These are phyloP conservation scores for Noctua pronuba DNA, from an alignment of 2,888 invertebrate genomes.

Conservation along the genomic window DNA sequence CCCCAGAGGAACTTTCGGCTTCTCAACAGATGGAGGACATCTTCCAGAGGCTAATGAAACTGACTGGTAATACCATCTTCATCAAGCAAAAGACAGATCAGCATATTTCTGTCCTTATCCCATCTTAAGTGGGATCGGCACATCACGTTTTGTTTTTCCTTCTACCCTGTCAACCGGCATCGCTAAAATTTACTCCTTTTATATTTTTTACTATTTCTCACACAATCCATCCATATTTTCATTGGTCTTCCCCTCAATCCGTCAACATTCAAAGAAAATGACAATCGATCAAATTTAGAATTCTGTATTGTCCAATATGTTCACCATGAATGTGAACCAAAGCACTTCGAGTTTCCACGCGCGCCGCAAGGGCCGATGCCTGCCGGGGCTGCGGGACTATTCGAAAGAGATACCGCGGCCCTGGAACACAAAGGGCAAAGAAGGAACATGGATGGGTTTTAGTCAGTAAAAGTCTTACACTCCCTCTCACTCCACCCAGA, in stretches of 20 bases:
- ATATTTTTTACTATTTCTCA: background rate
- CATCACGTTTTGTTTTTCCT: background rate
- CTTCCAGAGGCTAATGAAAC: conserved; percentile 94
- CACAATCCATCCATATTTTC: background rate
- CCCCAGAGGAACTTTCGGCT: conserved; percentile 82
- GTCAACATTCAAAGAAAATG: no score
- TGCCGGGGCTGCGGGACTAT: no score
- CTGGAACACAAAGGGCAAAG: no score
- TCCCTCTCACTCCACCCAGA: no score
- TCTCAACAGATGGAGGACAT: conserved; percentile 91
- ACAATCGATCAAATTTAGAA: background rate
- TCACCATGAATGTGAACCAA: background rate
- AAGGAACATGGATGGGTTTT: no score
- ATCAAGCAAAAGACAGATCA: background rate
- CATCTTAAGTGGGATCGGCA: background rate
- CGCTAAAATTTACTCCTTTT: background rate
- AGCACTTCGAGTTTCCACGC: no score
- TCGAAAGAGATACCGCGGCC: no score
- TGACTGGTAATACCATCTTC: conserved; percentile 89
- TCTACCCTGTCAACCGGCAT: background rate
- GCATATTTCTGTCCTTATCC: background rate
- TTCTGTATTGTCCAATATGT: background rate
- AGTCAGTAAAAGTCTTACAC: no score
- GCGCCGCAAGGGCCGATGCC: no score
- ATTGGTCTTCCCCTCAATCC: background rate